Evolutionary conservation across 2,888 invertebrate genomes (phyloP).

Genomic region (Stegana nigrithorax): DNA sequence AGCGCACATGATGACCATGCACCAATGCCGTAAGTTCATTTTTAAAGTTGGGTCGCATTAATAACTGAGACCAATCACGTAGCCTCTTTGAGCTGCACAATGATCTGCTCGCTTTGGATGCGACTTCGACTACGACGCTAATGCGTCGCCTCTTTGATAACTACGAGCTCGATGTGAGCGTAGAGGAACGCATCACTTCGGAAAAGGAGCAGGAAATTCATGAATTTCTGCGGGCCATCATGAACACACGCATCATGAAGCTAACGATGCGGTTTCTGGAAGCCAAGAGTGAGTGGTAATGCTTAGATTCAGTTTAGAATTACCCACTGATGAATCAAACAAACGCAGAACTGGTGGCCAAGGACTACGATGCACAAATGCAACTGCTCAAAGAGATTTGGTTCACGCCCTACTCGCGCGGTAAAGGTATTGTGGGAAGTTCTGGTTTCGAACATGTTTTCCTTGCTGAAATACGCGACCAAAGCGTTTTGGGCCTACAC

Average conservation of each 20-base stretch:
- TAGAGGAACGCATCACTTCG: slow-evolving; percentile 41
- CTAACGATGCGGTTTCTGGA: slow-evolving; percentile 52
- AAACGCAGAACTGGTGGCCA: slow-evolving; percentile 43
- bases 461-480: slow-evolving; percentile 54
- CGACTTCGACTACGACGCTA: slow-evolving; percentile 49
- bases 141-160: slow-evolving; percentile 56
- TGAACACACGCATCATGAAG: slow-evolving; percentile 57
- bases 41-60: too few relatives aligned
- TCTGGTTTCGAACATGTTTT: slow-evolving; percentile 63
- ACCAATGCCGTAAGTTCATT: slow-evolving; percentile 52
- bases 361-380: slow-evolving; percentile 48
- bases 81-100: slow-evolving; percentile 54
- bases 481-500: slow-evolving; percentile 55
- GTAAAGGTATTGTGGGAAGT: slow-evolving; percentile 53
- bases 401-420: slow-evolving; percentile 60
- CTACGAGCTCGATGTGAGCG: slow-evolving; percentile 49
- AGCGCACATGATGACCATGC: slow-evolving; percentile 55
- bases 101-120: slow-evolving; percentile 41
- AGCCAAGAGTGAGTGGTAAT: slow-evolving; percentile 35
- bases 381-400: slow-evolving; percentile 53
- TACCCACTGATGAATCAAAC: too few relatives aligned
- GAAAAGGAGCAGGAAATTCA: slow-evolving; percentile 54
- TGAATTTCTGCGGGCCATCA: slow-evolving; percentile 53
- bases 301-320: too few relatives aligned
- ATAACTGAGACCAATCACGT: too few relatives aligned